Conservation (phyloP, 2,888 invertebrate species). For the Tachina fera region DNA sequence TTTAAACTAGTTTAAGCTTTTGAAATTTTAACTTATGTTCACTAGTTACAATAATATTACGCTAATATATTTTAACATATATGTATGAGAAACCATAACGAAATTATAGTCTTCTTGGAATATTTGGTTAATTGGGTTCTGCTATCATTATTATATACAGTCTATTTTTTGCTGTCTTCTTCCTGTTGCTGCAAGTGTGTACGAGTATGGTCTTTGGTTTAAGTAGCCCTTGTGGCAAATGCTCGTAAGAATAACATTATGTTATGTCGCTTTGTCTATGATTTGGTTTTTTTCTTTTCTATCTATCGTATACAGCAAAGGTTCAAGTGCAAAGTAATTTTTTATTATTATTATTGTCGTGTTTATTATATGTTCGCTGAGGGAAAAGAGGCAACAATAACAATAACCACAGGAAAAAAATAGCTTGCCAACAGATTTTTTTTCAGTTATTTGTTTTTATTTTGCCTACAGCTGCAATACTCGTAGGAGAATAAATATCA, state of each 20-base stretch:
- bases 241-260: constrained; percentile 54
- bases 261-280: constrained; percentile 29
- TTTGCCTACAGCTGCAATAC: not conserved
- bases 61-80: too few relatives aligned
- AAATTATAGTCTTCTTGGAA: too few relatives aligned
- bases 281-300: not conserved
- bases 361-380: constrained; percentile 61
- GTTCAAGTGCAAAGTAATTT: constrained; percentile 57
- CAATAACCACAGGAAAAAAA: constrained; percentile 11
- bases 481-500: not conserved
- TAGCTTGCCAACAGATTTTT: not conserved
- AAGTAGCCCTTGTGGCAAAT: constrained; percentile 68
- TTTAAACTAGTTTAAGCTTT: too few relatives aligned
- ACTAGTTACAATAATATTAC: too few relatives aligned
- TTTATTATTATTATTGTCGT: constrained; percentile 53
- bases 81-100: too few relatives aligned
- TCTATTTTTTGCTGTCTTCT: constrained; percentile 1
- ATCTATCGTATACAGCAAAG: not conserved
- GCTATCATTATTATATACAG: not conserved
- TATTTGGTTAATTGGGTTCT: not conserved
- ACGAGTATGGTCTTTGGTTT: constrained; percentile 43
- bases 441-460: not conserved
- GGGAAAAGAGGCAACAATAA: constrained; percentile 20
- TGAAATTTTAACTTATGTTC: too few relatives aligned
- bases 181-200: constrained; percentile 13